phyloP scores from a whole-genome alignment of 2,113 vertebrate genomes.

The Nanorana parkeri region DNA sequence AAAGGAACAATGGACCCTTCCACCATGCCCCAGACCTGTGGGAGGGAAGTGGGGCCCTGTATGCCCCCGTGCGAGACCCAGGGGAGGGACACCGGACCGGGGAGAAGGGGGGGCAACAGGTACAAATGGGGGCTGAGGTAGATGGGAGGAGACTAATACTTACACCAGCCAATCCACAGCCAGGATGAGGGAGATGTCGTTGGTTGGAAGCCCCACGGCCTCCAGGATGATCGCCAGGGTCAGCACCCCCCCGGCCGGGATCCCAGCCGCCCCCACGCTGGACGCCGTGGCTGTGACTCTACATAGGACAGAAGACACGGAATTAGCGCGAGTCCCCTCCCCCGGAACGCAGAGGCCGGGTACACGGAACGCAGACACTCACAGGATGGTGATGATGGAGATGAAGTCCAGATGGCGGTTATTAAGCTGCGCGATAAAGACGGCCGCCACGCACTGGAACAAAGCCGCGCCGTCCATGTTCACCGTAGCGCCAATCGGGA shows the following conservation, averaged over 20 bases:
- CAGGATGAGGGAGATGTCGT: slow-evolving; percentile 85
- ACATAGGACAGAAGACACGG: neutral
- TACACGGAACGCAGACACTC: slow-evolving; percentile 62
- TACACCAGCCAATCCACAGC: slow-evolving; percentile 93
- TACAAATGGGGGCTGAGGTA: neutral
- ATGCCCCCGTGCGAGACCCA: too few species aligned
- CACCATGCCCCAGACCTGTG: too few species aligned
- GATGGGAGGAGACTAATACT: slow-evolving; percentile 64
- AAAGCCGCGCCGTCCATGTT: slow-evolving; percentile 93
- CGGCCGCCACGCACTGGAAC: slow-evolving; percentile 89
- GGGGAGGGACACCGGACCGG: too few species aligned
- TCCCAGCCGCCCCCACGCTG: slow-evolving; percentile 89
- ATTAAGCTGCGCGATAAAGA: slow-evolving; percentile 91
- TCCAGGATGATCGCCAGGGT: slow-evolving; percentile 90
- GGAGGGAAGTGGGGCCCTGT: too few species aligned
- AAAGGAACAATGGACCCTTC: too few species aligned
- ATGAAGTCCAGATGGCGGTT: slow-evolving; percentile 76
- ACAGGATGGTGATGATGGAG: slow-evolving; percentile 90
- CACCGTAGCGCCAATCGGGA: slow-evolving; percentile 89
- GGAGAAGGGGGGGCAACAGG: too few species aligned
- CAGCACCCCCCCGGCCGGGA: slow-evolving; percentile 86
- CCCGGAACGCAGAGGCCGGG: too few species aligned
- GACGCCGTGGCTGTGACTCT: slow-evolving; percentile 90
- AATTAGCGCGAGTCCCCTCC: neutral
- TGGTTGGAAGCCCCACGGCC: slow-evolving; percentile 81